Percentiles rank a stretch among this genome's conserved stretches.
Conservation (phyloP, 2,888 invertebrate genomes). For the Aspidiotus rigidus region DNA sequence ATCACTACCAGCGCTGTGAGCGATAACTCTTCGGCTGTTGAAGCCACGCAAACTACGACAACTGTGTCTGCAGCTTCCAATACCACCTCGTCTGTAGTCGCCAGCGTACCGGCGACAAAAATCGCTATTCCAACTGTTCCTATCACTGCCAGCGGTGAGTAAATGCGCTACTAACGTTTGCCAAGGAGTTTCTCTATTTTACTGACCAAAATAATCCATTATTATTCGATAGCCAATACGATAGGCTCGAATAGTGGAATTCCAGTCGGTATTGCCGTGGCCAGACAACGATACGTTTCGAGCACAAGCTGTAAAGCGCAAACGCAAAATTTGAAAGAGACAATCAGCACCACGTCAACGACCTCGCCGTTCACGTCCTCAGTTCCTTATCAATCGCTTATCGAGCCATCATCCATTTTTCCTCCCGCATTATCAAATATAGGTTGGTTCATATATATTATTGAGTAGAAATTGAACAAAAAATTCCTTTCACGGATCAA, state of each 20-base stretch:
- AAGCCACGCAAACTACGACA: not conserved
- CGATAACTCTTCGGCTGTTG: conserved; percentile 4
- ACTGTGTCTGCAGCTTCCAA: not conserved
- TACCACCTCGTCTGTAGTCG: not conserved
- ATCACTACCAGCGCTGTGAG: conserved; percentile 27
- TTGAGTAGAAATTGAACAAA: no score
- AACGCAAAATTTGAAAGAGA: conserved; percentile 11
- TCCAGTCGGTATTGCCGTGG: conserved; percentile 76
- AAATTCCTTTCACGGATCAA: no score
- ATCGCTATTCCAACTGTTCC: no score
- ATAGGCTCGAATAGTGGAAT: conserved; percentile 45
- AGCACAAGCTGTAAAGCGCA: conserved; percentile 43
- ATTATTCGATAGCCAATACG: conserved; percentile 8
- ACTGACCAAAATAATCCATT: no score
- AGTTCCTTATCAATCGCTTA: conserved; percentile 12
- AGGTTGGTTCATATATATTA: not conserved
- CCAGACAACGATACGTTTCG: conserved; percentile 64
- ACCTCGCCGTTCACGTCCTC: conserved; percentile 12
- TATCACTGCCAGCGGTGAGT: not conserved
- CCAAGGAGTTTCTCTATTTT: no score
- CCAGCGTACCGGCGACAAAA: no score
- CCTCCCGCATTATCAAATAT: conserved; percentile 3
- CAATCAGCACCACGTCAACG: conserved; percentile 8
- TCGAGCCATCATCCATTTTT: not conserved
- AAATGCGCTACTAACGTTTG: no score